Conservation (phyloP, 2,888 invertebrate genomes). For the Melolontha melolontha region DNA sequence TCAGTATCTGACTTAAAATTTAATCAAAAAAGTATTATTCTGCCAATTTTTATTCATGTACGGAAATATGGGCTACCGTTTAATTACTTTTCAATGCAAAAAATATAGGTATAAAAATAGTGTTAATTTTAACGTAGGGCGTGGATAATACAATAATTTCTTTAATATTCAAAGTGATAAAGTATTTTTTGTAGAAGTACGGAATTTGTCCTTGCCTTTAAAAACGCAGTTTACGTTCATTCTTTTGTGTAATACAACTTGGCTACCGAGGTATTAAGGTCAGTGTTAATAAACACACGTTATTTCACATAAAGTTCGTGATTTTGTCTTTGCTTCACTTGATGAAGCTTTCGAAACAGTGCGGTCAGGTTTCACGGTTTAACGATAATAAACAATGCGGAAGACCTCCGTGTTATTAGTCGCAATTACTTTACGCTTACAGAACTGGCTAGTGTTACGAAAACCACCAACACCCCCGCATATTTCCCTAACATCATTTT, state of each 20-base stretch:
- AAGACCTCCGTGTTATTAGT: constrained; percentile 30
- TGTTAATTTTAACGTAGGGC: too few species aligned
- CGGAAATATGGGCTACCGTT: too few species aligned
- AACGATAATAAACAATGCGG: constrained; percentile 35
- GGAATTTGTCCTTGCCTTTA: constrained; percentile 41
- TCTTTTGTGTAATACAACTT: constrained; percentile 29
- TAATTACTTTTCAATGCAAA: too few species aligned
- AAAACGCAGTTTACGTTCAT: constrained; percentile 36
- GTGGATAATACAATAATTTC: constrained; percentile 7
- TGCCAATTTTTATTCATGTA: too few species aligned
- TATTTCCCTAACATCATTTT: background rate
- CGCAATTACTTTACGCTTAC: constrained; percentile 21
- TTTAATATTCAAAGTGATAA: constrained; percentile 14
- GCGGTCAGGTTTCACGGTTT: constrained; percentile 26
- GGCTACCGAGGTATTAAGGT: constrained; percentile 35
- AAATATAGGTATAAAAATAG: too few species aligned
- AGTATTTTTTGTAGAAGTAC: constrained; percentile 29
- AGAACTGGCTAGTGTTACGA: background rate
- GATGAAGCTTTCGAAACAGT: constrained; percentile 22
- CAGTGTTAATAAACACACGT: constrained; percentile 35
- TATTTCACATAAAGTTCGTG: constrained; percentile 32
- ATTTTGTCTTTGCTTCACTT: constrained; percentile 27
- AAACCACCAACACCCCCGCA: constrained; percentile 9
- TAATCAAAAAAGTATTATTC: too few species aligned
- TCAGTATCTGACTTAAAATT: too few species aligned